Conservation (phyloP, 2,888 invertebrate species). For the Gryllus longicercus region DNA sequence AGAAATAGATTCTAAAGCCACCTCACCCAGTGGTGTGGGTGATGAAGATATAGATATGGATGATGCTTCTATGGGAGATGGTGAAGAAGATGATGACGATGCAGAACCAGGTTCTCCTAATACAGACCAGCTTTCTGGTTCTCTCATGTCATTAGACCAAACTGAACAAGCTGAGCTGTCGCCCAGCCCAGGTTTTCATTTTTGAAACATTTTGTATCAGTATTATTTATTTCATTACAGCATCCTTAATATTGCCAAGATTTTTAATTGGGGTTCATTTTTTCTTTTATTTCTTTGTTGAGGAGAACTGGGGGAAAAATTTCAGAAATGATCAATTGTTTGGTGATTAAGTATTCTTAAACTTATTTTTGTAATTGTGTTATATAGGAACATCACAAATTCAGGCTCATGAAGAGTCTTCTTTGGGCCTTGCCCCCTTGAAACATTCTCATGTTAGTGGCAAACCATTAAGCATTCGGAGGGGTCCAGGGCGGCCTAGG, state of each 20-base stretch:
- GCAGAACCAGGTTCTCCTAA: conserved; percentile 24
- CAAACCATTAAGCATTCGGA: conserved; percentile 59
- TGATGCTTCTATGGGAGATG: conserved; percentile 35
- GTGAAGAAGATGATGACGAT: conserved; percentile 36
- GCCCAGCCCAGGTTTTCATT: background rate
- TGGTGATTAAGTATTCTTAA: no score
- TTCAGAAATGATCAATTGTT: no score
- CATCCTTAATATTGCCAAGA: background rate
- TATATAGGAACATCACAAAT: conserved; percentile 12
- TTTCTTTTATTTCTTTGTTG: no score
- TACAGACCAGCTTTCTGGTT: background rate
- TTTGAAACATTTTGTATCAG: background rate
- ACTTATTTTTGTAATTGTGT: background rate
- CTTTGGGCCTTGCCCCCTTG: conserved; percentile 21
- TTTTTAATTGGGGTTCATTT: no score
- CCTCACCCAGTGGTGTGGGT: conserved; percentile 19
- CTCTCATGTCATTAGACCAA: background rate
- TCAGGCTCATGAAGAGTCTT: background rate
- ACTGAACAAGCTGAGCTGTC: background rate
- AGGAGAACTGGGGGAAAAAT: no score
- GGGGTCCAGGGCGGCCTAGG: conserved; percentile 76
- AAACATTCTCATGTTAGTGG: conserved; percentile 43
- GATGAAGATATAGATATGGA: conserved; percentile 36
- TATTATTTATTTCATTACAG: background rate
- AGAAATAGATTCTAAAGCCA: conserved; percentile 11